Evolutionary conservation across 2,113 vertebrate genomes (phyloP).

Genomic region (Coptodon rendalli): DNA sequence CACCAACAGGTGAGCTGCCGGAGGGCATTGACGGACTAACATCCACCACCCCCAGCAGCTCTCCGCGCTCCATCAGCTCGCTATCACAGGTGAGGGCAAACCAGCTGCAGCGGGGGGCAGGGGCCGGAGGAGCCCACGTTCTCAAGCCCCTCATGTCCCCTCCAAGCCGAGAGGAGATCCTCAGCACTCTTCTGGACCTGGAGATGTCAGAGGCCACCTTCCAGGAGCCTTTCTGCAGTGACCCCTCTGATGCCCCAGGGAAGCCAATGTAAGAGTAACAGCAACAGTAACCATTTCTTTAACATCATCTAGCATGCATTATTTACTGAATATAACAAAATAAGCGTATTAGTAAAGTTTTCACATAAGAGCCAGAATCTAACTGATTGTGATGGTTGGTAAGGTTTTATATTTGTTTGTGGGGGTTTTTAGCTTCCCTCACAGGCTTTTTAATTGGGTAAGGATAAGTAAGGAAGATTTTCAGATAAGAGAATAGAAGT

Average conservation of each 20-base stretch:
- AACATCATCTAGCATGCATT: background rate
- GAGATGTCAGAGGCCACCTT: constrained; percentile 91
- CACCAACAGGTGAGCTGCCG: constrained; percentile 81
- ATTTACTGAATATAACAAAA: background rate
- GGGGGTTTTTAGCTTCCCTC: background rate
- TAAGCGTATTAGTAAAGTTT: background rate
- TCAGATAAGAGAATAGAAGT: background rate
- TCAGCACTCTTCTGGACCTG: constrained; percentile 85
- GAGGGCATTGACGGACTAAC: constrained; percentile 81
- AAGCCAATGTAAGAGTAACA: constrained; percentile 83
- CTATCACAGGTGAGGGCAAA: constrained; percentile 83
- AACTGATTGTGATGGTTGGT: background rate
- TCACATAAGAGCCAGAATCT: background rate
- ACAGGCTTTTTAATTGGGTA: background rate
- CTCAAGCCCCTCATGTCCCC: constrained; percentile 98
- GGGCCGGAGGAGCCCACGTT: constrained; percentile 74
- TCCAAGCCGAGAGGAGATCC: constrained; percentile 92
- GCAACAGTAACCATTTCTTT: background rate
- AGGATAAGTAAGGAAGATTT: background rate
- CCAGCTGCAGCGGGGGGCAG: constrained; percentile 78
- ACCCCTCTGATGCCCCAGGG: constrained; percentile 89
- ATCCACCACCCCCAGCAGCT: constrained; percentile 90
- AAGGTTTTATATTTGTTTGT: background rate
- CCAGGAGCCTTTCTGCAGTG: constrained; percentile 95
- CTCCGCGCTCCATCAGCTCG: constrained; percentile 89